Base-by-base conservation (phyloP, 2,888 invertebrate genomes). In the Acholoe squamosa region DNA sequence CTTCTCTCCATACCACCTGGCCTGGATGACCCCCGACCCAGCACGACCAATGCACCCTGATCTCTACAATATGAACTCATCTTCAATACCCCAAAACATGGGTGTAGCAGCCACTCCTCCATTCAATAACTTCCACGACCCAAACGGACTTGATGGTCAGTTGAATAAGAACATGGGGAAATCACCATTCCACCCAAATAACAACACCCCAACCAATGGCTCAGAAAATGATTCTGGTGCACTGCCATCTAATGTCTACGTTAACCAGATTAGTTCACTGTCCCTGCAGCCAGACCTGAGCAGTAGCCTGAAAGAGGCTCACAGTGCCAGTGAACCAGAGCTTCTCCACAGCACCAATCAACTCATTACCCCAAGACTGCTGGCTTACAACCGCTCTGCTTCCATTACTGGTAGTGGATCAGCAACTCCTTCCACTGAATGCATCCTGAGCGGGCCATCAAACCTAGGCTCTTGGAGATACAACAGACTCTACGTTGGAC, bases 171-270 rank as follows among this genome's bases (percentile, higher is more conserved):
- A 54, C 43, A 5, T 90, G 14, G 91, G 71, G 22, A 93, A 92
- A 54, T 94, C 93, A 0, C 93, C 94, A 0, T 94, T 93, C 84
- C 93, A 91, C 84, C 94, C 94, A 5, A 92, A 93, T 91, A 92
- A 93, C 91, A 94, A 94, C 91, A 94, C 94, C 0, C 94, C 94
- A 0, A 94, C 93, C 16, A 93, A 92, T 5, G 93, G 93, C 51
- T 92, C 92, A 56, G 93, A 93, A 28, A 90, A 89, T 19, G 92
- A 91, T 0, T 92, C 93, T 76, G 93, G 92, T 31, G 43, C 43
- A 7, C 90, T 61, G 25, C 31, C 67, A 22, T 12, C 43, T 0
- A 25, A 67, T 31, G 67, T 67, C 16, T 43, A 12, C 43, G 61
- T 89, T 10, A 89, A 89, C 33, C 89, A 89, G 3, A 33, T 67